Conservation (phyloP, 2,113 vertebrate species). For the Rhinichthys klamathensis region DNA sequence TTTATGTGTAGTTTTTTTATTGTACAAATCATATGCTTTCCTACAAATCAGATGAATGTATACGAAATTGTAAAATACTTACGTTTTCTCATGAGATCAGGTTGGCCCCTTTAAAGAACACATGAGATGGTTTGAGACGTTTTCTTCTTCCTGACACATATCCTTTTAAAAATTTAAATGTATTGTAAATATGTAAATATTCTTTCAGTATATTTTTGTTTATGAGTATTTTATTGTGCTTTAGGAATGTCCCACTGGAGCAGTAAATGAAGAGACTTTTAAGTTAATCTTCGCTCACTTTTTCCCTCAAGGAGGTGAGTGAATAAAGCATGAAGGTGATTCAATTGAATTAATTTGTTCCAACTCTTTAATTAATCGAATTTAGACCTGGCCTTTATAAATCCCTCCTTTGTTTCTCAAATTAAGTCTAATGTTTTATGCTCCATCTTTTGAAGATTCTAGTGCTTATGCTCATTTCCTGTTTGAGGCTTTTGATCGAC, state of each 20-base stretch:
- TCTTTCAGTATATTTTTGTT: background rate
- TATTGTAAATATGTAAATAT: background rate
- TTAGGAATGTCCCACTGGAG: conserved; percentile 94
- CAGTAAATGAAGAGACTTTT: conserved; percentile 97
- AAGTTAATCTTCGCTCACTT: conserved; percentile 98
- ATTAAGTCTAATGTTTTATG: background rate
- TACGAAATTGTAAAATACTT: background rate
- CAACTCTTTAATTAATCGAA: background rate
- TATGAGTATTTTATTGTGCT: background rate
- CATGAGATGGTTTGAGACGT: no score
- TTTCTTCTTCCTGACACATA: no score
- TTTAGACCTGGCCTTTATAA: background rate
- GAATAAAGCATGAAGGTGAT: background rate
- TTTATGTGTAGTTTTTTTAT: background rate
- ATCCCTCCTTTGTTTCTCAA: background rate
- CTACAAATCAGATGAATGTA: background rate
- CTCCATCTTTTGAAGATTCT: conserved; percentile 81
- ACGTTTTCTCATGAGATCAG: background rate
- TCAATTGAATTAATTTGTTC: background rate
- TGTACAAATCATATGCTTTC: background rate
- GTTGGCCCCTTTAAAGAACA: no score
- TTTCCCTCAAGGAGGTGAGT: conserved; percentile 98
- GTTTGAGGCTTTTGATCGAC: conserved; percentile 96
- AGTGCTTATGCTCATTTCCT: conserved; percentile 97
- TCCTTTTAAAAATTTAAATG: background rate